Base-by-base conservation (phyloP, 2,888 invertebrate genomes). In the Elysia crispata region DNA sequence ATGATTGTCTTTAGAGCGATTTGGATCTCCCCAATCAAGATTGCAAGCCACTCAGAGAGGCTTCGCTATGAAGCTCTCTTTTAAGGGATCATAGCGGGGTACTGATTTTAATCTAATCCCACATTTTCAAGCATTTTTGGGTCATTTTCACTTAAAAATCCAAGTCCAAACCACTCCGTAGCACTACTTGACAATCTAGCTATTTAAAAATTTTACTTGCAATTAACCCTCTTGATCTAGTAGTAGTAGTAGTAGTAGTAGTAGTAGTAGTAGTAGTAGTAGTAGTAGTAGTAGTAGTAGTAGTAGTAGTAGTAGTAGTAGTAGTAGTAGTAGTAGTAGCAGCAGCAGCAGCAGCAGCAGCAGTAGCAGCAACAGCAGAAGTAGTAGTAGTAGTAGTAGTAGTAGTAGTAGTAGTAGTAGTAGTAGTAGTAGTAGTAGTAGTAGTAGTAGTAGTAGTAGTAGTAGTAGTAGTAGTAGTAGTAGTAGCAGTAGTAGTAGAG, bases 341-440 rank as follows among this genome's bases (percentile, higher is more conserved):
- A 15, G 54, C 13, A 54, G 54, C 18, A 54, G 54, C 18, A 54
- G 54, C 18, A 54, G 54, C 18, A 54, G 54, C 18, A 54, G 54
- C 54, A 54, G 54, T 18, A 54, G 54, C n/a, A n/a, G n/a, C n/a
- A n/a, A n/a, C n/a, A n/a, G n/a, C n/a, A n/a, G n/a, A n/a, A n/a
- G n/a, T n/a, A 18, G 20, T 13, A 15, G 20, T 13, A 54, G 20
- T 54, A 54, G 54, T 54, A 54, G 54, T 54, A 54, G 54, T 54
- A 54, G 54, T 54, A 54, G 54, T 54, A 54, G 54, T 54, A 54
- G 54, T 54, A 54, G 54, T 54, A 54, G 54, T 54, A 54, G 54
- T 54, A 54, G 54, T 18, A 54, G 54, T 54, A 54, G 54, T 54
- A 54, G 54, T 54, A 54, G 54, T 54, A 54, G 54, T 54, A 54